Evolutionary conservation across 2,888 invertebrate species (phyloP), one percentile per base, ranked within the genome.

Genomic region (Parapristionchus giblindavisi): DNA sequence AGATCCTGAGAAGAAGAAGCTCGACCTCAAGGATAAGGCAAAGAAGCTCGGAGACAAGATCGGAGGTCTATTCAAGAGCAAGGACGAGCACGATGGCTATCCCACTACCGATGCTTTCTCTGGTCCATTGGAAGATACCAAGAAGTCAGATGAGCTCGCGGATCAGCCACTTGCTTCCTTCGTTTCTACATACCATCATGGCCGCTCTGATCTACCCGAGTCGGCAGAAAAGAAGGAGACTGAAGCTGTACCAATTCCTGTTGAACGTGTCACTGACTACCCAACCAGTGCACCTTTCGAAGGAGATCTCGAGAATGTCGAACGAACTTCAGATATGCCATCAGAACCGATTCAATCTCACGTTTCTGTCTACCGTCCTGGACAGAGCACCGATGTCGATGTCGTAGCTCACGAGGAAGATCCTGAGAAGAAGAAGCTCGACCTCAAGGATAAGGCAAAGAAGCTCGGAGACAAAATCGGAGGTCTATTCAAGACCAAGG

Each of bases 281-380:
- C 56, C 56, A 27, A 56, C 56, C 6, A 29, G 29, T 56, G 11
- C 56, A 8, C 56, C 56, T 17, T 56, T 27, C 56, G 56, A 56
- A 27, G 56, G 56, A 27, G 56, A 56, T 8, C 56, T 56, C 27
- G 56, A 56, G 27, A 56, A 6, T 5, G 32, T 32, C 4, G 56
- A 56, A 5, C 27, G 56, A 56, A 8, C 29, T 27, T 11, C 56
- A 6, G 56, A 56, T 3, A 27, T 56, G 17, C 27, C 56, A 27
- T 27, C 27, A 29, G 27, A 56, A n/a, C 56, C 56, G 56, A 27
- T 56, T 32, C 4, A 27, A 3, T 8, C 56, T 3, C 56, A 56
- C 61, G 61, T 61, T n/a, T 61, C 61, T 38, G 61, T 61, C 8
- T 61, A 61, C 48, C 66, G 48, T 36, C 36, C 66, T 8, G 66